Evolutionary conservation across 2,797 vertebrate species (phyloP).

Genomic region (Sphaeramia orbicularis): DNA sequence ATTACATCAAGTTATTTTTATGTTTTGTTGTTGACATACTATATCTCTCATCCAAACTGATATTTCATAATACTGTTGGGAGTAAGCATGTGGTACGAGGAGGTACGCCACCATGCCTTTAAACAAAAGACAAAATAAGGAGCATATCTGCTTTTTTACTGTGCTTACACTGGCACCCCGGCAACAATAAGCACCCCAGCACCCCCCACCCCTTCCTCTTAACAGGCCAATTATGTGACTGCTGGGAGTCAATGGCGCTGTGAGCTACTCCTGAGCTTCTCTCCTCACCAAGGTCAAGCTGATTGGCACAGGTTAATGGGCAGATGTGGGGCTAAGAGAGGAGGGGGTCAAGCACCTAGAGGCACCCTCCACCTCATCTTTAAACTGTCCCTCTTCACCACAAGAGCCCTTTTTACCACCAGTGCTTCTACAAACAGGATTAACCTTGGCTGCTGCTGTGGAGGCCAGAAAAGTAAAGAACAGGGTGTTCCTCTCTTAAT

Average conservation of each 20-base stretch:
- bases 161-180: conserved; percentile 33
- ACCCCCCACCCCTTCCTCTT: conserved; percentile 60
- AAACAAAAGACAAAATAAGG: conserved; percentile 15
- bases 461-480: conserved; percentile 26
- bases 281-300: conserved; percentile 86
- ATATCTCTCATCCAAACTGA: too few relatives aligned
- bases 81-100: neutral
- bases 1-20: too few relatives aligned
- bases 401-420: conserved; percentile 75
- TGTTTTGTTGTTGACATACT: too few relatives aligned
- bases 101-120: conserved; percentile 9
- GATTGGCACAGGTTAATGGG: conserved; percentile 88
- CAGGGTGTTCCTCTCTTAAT: neutral
- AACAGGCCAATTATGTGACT: conserved; percentile 82
- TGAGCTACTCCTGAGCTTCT: conserved; percentile 75
- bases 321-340: conserved; percentile 79
- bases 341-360: conserved; percentile 83
- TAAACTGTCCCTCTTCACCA: conserved; percentile 81
- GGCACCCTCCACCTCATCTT: conserved; percentile 83
- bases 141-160: conserved; percentile 41
- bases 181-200: conserved; percentile 33
- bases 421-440: conserved; percentile 78
- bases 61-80: neutral
- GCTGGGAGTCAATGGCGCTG: conserved; percentile 75
- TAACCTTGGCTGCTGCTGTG: conserved; percentile 73